Base-by-base conservation (phyloP, 2,113 vertebrate genomes). In the Stegostoma tigrinum region DNA sequence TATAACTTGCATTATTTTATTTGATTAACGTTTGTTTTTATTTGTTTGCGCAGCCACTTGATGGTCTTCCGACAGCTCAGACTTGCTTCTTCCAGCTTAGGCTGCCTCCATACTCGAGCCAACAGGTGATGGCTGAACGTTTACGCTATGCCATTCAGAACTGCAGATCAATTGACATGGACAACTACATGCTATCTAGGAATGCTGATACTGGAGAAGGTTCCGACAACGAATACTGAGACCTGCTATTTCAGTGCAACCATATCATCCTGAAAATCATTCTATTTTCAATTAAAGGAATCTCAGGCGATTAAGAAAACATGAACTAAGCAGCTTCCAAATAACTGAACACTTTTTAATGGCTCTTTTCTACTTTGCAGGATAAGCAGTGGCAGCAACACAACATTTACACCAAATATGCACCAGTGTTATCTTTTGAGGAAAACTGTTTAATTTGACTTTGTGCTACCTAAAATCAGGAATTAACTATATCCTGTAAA, bases 71-170 rank as follows among this genome's bases (percentile, higher is more conserved):
- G 17, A 98, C 98, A 0, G 98, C 98, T 21, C 98, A 98, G 97
- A 98, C 98, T 7, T 98, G 98, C 96, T 98, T 98, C 97, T 98
- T 98, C 97, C 97, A 98, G 96, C 97, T 98, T 64, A 97, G 98
- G 67, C 97, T 98, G 27, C 98, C 98, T 0, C 98, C 98, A 0
- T 98, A 98, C 97, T 97, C 97, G 0, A 98, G 97, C 96, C 98
- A 98, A 96, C 97, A 97, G 67, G 95, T 98, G 96, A 97, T 98
- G 30, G 96, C 98, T 0, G 98, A 98, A 96, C 97, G 98, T 67
- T 97, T 98, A 89, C 98, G 98, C 72, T 98, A 98, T 96, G 98
- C 98, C 96, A 98, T 98, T 96, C 98, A 98, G 97, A 98, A 98
- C 97, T 98, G 98, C 94, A 97, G 97, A 95, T 98, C 98, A 91